phyloP scores from a whole-genome alignment of 2,888 invertebrate genomes.

The Magallana nippona region DNA sequence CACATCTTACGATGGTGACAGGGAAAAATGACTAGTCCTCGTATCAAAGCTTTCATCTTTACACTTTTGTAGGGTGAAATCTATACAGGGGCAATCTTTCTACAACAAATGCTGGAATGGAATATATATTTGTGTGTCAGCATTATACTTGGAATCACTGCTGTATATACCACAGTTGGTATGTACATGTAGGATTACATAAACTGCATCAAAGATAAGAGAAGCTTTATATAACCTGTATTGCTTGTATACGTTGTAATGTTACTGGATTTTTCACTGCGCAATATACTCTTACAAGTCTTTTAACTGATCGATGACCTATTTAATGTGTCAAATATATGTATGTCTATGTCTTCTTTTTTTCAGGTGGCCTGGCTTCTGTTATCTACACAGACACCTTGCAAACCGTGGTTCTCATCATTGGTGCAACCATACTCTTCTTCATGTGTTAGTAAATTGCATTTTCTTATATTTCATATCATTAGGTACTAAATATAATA shows the following conservation, averaged over 20 bases:
- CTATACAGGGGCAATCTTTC: constrained; percentile 82
- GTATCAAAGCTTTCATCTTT: no score
- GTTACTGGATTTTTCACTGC: no score
- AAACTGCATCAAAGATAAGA: no score
- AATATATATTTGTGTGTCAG: constrained; percentile 81
- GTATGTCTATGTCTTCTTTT: not conserved
- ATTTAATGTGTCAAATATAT: not conserved
- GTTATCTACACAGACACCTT: constrained; percentile 83
- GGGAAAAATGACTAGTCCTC: no score
- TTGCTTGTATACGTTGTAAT: not conserved
- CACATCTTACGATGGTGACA: no score
- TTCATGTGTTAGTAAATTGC: constrained; percentile 54
- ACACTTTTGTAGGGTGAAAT: constrained; percentile 76
- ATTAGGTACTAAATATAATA: no score
- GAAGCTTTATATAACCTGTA: no score
- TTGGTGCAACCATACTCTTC: constrained; percentile 80
- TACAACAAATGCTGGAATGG: constrained; percentile 81
- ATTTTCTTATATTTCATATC: not conserved
- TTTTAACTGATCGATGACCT: not conserved
- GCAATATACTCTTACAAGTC: not conserved
- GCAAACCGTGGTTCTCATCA: constrained; percentile 82
- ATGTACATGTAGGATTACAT: constrained; percentile 36
- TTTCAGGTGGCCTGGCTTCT: constrained; percentile 81
- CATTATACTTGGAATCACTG: constrained; percentile 81
- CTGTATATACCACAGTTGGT: constrained; percentile 82